A percentile compares a stretch with the other conserved stretches of the same genome.
Evolutionary conservation across 2,113 vertebrate species (phyloP).

Genomic region (Alces alces): DNA sequence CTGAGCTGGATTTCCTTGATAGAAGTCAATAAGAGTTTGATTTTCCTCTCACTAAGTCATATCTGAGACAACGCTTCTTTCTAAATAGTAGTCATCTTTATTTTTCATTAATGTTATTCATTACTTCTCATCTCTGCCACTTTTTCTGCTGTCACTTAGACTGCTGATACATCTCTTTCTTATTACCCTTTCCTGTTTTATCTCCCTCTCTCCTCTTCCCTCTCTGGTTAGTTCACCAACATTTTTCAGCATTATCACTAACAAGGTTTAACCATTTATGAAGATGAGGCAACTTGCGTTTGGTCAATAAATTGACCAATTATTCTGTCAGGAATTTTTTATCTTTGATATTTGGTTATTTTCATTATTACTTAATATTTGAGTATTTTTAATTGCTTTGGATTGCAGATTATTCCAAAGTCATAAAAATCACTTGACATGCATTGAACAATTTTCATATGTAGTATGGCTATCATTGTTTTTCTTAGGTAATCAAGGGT

Average conservation of each 20-base stretch:
- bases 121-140: background rate
- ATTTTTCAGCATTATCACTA: background rate
- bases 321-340: background rate
- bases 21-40: accelerated
- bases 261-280: background rate
- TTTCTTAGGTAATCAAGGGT: background rate
- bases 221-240: background rate
- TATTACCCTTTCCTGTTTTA: background rate
- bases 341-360: background rate
- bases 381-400: background rate
- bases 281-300: background rate
- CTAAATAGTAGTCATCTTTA: background rate
- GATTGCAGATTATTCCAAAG: background rate
- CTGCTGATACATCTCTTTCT: background rate
- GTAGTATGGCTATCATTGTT: background rate
- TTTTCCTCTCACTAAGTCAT: background rate
- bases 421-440: background rate
- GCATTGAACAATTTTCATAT: background rate
- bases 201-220: background rate
- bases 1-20: background rate
- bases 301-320: background rate
- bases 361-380: background rate
- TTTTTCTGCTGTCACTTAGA: background rate
- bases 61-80: background rate
- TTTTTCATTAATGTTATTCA: background rate